Evolutionary conservation across 1,140 invertebrate species (phyloP).

Genomic region (Diabrotica undecimpunctata): DNA sequence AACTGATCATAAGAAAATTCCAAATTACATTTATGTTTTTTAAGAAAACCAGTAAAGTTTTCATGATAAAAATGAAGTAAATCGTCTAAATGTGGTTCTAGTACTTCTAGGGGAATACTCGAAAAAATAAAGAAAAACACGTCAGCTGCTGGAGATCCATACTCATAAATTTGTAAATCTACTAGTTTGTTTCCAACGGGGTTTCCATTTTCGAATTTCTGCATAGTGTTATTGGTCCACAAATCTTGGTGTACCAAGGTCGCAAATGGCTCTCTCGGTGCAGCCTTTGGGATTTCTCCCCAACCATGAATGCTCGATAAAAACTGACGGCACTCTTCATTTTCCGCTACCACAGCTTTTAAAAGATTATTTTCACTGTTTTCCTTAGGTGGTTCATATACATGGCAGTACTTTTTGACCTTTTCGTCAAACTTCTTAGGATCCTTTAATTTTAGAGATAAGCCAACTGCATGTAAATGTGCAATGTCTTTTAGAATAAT

Average conservation of each 20-base stretch:
- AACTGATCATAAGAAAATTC: constrained; percentile 18
- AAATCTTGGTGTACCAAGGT: constrained; percentile 56
- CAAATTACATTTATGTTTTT: constrained; percentile 14
- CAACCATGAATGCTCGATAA: not conserved
- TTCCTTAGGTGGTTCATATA: not conserved
- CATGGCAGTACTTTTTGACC: constrained; percentile 37
- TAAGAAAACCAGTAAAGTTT: constrained; percentile 19
- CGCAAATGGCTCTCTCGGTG: constrained; percentile 46
- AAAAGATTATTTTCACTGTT: constrained; percentile 4
- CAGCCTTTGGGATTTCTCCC: constrained; percentile 6
- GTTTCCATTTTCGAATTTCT: constrained; percentile 46
- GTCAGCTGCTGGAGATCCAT: constrained; percentile 52
- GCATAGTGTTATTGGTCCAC: constrained; percentile 60
- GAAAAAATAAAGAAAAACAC: constrained; percentile 54
- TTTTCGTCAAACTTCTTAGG: constrained; percentile 47
- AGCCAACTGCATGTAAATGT: constrained; percentile 53
- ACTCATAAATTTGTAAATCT: constrained; percentile 58
- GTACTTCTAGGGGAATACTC: constrained; percentile 45
- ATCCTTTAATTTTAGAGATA: constrained; percentile 49
- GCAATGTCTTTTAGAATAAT: constrained; percentile 49
- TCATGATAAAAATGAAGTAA: constrained; percentile 51
- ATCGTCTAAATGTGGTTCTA: constrained; percentile 44
- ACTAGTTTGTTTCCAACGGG: constrained; percentile 54
- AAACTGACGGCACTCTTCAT: constrained; percentile 33
- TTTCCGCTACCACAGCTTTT: constrained; percentile 33